phyloP scores from a whole-genome alignment of 2,888 invertebrate genomes.

The Coelopa pilipes region DNA sequence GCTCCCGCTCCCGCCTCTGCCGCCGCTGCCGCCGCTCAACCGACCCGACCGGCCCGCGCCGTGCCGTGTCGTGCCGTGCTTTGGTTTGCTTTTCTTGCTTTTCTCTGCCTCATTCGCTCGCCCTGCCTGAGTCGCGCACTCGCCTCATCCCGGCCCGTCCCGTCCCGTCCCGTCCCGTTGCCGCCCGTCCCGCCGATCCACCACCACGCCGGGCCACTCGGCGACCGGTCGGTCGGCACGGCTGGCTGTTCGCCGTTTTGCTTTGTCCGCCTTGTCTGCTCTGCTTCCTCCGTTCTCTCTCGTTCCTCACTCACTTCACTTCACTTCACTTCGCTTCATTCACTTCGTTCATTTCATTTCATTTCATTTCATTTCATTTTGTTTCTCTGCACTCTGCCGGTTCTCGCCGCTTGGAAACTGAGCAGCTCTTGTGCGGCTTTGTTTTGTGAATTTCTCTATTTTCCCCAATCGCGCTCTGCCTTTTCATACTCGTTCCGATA shows the following conservation, averaged over 20 bases:
- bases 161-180: neutral
- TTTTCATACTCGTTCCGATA: slow-evolving; percentile 65
- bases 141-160: neutral
- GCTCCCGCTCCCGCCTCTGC: too few relatives aligned
- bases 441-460: slow-evolving; percentile 61
- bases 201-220: too few relatives aligned
- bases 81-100: neutral
- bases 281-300: slow-evolving; percentile 18
- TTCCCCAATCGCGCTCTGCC: slow-evolving; percentile 64
- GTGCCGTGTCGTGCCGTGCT: neutral
- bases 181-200: neutral
- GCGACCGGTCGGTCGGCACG: neutral
- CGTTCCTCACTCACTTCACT: slow-evolving; percentile 10
- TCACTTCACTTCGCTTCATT: too few relatives aligned
- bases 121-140: too few relatives aligned
- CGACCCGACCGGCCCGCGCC: neutral
- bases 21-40: neutral
- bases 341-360: slow-evolving; percentile 16
- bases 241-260: slow-evolving; percentile 13
- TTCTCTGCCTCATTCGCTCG: slow-evolving; percentile 1
- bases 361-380: slow-evolving; percentile 3
- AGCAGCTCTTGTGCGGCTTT: slow-evolving; percentile 38
- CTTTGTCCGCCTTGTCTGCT: slow-evolving; percentile 20
- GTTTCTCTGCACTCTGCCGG: slow-evolving; percentile 6
- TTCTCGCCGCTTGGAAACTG: slow-evolving; percentile 30